Evolutionary conservation across 2,888 invertebrate genomes (phyloP), one percentile per base, ranked within the genome.

Genomic region (Amiota mariae): DNA sequence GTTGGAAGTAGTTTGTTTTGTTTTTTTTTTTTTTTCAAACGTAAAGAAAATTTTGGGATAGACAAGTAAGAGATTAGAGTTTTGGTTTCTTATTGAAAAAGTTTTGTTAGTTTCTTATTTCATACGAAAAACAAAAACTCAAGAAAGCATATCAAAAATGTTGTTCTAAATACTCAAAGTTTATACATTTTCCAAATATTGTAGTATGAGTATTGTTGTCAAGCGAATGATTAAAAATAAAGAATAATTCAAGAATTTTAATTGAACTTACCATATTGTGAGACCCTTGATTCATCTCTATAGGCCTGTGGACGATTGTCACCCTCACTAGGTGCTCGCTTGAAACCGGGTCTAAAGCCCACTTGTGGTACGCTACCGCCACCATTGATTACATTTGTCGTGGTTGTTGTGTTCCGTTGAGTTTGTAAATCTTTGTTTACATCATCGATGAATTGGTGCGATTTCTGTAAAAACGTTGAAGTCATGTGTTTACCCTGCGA

Each of bases 401-500:
- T 89, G 91, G 75, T 82, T 8, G 75, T 77, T 0, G 70, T 71
- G 13, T 71, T 73, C 11, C 49, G 59, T 54, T 72, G 72, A 8
- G 84, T 74, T 88, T 72, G 91, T 66, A 93, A 90, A 88, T 94
- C 94, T 54, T 91, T 91, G 87, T 93, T 92, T 70, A 94, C 91
- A 76, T 94, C 93, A 74, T 91, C 91, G 47, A 92, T 92, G 85
- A 94, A 94, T 83, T 93, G 92, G 85, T 93, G 93, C 1, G 94
- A 92, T 86, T 93, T 94, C 64, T 92, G 91, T 82, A 93, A 93
- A 88, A 94, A 94, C 75, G 92, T 92, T 75, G 92, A 92, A 46
- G 93, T 93, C 93, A 94, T 93, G 76, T 92, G 92, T 81, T 91
- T 92, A 91, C 93, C 93, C 82, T 93, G 92, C n/a, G 91, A 90